Base-by-base conservation (phyloP, 2,797 vertebrate genomes). In the Pteronotus mesoamericanus region DNA sequence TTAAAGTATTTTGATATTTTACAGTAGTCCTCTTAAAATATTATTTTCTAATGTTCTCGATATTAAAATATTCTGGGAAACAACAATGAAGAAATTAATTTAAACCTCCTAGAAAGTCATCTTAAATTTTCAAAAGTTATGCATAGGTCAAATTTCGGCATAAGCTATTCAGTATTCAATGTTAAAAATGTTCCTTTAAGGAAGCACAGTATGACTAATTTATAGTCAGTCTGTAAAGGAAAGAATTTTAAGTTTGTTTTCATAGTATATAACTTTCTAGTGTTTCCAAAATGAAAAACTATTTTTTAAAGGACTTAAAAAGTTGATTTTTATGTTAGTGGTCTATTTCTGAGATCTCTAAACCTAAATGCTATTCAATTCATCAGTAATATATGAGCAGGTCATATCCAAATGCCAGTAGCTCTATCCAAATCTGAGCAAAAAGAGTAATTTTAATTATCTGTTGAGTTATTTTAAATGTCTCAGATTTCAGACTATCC, bases 271-370 rank as follows among this genome's bases (percentile, higher is more conserved):
- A 14, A 68, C 21, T 97, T 89, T 77, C 90, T 39, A 37, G 18
- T 86, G 69, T 97, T 97, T 97, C 85, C 91, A 98, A 96, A 94
- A 86, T 78, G 21, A 96, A 46, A 78, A 59, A 29, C 93, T 16
- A 71, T 46, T 89, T 91, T 85, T 89, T 94, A 85, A 66, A 96
- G 93, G 48, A 92, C 1, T 44, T 96, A 85, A 84, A 96, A 97
- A 61, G 3, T 97, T 94, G 34, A 34, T 86, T 94, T 92, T 96
- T 83, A 51, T 48, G 86, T 69, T 39, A 57, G 53, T 71, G 24
- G 57, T 21, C 0, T 74, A 8, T 95, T 95, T 86, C 51, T 21
- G 96, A 87, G 86, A 78, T 57, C 57, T 97, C 32, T 34, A 78
- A 39, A 5, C 48, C 21, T 66, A 80, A 94, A 94, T 92, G 12